Evolutionary conservation across 2,797 vertebrate species (phyloP).

Genomic region (Pseudochirops corinnae): DNA sequence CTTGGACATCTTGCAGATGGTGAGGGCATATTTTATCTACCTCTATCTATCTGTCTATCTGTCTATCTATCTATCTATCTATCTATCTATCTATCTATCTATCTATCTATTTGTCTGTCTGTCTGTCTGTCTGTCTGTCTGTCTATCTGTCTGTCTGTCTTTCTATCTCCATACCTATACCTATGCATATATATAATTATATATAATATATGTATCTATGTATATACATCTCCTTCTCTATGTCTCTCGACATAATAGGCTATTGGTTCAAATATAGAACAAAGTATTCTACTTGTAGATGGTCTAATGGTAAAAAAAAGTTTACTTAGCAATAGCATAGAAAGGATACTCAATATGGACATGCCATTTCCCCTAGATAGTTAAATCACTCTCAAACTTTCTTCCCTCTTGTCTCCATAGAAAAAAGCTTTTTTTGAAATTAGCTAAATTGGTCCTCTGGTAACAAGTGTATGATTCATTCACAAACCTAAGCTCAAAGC

Average conservation of each 20-base stretch:
- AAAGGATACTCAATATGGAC: neutral
- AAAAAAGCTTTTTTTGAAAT: neutral
- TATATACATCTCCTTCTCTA: neutral
- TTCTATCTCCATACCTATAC: neutral
- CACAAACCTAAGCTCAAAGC: neutral
- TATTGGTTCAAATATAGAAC: neutral
- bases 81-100: neutral
- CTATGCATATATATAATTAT: neutral
- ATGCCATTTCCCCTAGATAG: neutral
- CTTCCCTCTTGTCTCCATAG: neutral
- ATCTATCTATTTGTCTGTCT: too few species aligned
- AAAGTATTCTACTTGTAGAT: neutral
- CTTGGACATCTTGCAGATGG: too few species aligned
- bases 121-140: too few species aligned
- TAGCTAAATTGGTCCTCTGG: neutral
- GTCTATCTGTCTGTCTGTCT: neutral
- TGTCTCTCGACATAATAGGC: neutral
- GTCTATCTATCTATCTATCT: too few species aligned
- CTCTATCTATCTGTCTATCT: too few species aligned
- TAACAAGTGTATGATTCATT: neutral
- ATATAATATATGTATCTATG: neutral
- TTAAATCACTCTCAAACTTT: neutral
- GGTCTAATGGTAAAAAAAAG: neutral
- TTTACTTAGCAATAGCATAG: neutral
- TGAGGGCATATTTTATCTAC: too few species aligned